A percentile compares a stretch with the other conserved stretches of the same genome.
Conservation (phyloP, 2,113 vertebrate genomes). For the Rhabdornis inornatus region DNA sequence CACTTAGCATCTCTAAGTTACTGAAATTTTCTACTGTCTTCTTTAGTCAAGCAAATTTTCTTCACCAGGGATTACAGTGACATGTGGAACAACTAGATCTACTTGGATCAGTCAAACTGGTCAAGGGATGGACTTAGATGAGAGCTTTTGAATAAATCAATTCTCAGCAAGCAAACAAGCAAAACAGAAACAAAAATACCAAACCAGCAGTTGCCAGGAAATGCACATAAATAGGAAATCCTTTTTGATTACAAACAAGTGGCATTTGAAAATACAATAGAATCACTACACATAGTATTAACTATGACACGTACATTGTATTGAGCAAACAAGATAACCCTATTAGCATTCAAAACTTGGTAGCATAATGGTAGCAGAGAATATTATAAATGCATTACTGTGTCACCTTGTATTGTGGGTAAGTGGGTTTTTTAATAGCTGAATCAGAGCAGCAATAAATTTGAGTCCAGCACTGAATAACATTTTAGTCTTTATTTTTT, state of each 20-base stretch:
- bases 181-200: not conserved
- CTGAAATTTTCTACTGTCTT: not conserved
- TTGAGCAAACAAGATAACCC: not conserved
- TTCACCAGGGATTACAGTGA: not conserved
- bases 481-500: not conserved
- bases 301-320: not conserved
- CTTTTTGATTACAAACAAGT: not conserved
- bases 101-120: not conserved
- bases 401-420: not conserved
- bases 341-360: not conserved
- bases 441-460: not conserved
- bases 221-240: not conserved
- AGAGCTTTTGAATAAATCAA: not conserved
- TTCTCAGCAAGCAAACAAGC: not conserved
- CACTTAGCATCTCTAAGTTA: not conserved
- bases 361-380: not conserved
- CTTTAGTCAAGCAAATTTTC: not conserved
- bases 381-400: not conserved
- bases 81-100: not conserved
- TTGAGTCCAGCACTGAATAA: not conserved
- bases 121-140: not conserved
- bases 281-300: not conserved
- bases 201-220: not conserved
- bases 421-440: not conserved
- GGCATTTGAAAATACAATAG: not conserved